A percentile compares a stretch with the other conserved stretches of the same genome.
Conservation (phyloP, 1,140 invertebrate species). For the Planococcus citri region DNA sequence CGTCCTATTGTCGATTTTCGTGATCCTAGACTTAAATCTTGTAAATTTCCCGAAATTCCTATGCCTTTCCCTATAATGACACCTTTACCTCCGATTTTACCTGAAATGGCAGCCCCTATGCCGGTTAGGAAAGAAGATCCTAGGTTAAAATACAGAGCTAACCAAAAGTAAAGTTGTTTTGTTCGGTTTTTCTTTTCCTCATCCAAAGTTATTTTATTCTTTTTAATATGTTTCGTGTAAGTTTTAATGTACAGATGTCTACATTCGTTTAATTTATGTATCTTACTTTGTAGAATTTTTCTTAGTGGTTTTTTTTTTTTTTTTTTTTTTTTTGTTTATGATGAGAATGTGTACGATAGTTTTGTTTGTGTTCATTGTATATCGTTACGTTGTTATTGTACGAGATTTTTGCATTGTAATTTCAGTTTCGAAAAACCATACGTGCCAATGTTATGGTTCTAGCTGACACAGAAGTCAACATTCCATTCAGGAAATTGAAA, state of each 20-base stretch:
- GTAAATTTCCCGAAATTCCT: not conserved
- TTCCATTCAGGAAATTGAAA: no score
- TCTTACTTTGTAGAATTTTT: not conserved
- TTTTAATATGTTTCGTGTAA: not conserved
- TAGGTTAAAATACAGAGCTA: not conserved
- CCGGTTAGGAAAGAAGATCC: not conserved
- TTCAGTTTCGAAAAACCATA: no score
- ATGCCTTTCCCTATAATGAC: no score
- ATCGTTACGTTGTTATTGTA: no score
- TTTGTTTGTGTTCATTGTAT: no score
- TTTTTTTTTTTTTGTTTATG: not conserved
- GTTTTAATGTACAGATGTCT: not conserved
- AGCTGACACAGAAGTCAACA: no score
- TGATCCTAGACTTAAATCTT: not conserved
- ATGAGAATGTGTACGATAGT: no score
- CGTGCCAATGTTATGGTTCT: no score
- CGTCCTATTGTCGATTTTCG: not conserved
- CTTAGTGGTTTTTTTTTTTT: not conserved
- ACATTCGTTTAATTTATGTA: not conserved
- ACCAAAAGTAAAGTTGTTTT: slow-evolving; percentile 21
- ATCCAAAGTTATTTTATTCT: not conserved
- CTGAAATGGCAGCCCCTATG: not conserved
- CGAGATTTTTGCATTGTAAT: no score
- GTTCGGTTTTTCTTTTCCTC: not conserved
- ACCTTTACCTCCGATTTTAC: not conserved